Evolutionary conservation across 2,113 vertebrate genomes (phyloP), one percentile per base, ranked within the genome.

Genomic region (Peromyscus leucopus): DNA sequence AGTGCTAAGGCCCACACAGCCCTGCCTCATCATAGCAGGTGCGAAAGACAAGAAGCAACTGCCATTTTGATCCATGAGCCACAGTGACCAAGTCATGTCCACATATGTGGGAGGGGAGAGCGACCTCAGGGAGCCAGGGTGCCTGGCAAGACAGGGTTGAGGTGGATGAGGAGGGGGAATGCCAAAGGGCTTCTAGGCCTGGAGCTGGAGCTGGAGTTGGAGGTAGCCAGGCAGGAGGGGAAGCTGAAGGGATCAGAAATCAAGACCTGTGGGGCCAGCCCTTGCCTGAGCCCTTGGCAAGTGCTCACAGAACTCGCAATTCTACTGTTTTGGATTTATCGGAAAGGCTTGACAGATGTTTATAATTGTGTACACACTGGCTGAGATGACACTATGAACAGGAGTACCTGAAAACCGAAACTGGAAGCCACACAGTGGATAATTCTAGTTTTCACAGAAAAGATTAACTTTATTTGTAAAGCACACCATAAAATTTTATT

Each of bases 251-350:
- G 2, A 39, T 2, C 7, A 0, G 11, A 76, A 51, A 46, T 63
- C 0, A 0, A 2, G 26, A 19, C 8, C 10, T 0, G 0, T 39
- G 7, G 11, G 51, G 10, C 51, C 0, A 0, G 78, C 16, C 59
- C 10, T 33, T 51, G 26, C 21, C 24, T 13, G 86, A 31, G 15
- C 3, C 22, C 19, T 61, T 9, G n/a, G 1, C 6, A 31, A 12
- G 3, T 1, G 0, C 69, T 5, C 83, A 36, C 4, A 0, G 12
- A 86, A 46, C 85, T 0, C 0, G 69, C 6, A 12, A n/a, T 17
- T 51, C 21, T 36, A 2, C 10, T 19, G 82, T 61, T 0, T 19
- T 42, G 28, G 8, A 55, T 7, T 11, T 36, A 28, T 39, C 0
- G 12, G 28, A 3, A 75, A 51, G 94, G 51, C 13, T 3, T 31